Conservation (phyloP, 2,113 vertebrate species). For the Xiphias gladius region DNA sequence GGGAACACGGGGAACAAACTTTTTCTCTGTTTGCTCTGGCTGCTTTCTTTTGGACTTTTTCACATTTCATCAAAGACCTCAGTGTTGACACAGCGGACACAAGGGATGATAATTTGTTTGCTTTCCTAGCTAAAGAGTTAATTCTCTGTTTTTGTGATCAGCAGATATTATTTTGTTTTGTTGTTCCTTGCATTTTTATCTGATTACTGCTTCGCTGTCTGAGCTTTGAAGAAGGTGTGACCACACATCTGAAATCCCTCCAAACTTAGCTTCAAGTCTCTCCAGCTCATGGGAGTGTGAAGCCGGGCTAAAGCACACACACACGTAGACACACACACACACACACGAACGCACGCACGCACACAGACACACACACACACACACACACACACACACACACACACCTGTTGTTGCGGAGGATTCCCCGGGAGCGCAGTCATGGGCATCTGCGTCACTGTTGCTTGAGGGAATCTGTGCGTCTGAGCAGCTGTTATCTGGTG, state of each 20-base stretch:
- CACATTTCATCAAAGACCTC: conserved; percentile 29
- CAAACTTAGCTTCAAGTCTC: conserved; percentile 39
- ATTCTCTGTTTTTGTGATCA: conserved; percentile 21
- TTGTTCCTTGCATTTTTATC: conserved; percentile 66
- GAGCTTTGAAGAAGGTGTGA: conserved; percentile 51
- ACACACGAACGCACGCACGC: conserved; percentile 42
- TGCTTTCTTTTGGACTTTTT: conserved; percentile 54
- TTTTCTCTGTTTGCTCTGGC: conserved; percentile 37
- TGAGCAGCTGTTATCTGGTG: conserved; percentile 57
- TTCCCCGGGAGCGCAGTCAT: conserved; percentile 63
- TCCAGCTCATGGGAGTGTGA: conserved; percentile 24
- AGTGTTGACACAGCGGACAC: conserved; percentile 22
- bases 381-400: conserved; percentile 38
- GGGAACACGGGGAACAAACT: conserved; percentile 64
- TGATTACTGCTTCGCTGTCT: conserved; percentile 43
- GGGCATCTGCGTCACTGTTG: conserved; percentile 62
- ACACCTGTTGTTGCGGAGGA: conserved; percentile 75
- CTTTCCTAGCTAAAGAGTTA: conserved; percentile 8
- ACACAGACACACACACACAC: conserved; percentile 35
- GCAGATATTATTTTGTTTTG: conserved; percentile 17
- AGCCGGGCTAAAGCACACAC: conserved; percentile 44
- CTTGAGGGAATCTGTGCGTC: conserved; percentile 59
- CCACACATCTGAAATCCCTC: conserved; percentile 25
- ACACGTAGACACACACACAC: conserved; percentile 35
- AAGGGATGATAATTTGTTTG: conserved; percentile 16